These are phyloP conservation scores for Urechis unicinctus DNA, from an alignment of 2,888 invertebrate genomes.

Conservation along the genomic window DNA sequence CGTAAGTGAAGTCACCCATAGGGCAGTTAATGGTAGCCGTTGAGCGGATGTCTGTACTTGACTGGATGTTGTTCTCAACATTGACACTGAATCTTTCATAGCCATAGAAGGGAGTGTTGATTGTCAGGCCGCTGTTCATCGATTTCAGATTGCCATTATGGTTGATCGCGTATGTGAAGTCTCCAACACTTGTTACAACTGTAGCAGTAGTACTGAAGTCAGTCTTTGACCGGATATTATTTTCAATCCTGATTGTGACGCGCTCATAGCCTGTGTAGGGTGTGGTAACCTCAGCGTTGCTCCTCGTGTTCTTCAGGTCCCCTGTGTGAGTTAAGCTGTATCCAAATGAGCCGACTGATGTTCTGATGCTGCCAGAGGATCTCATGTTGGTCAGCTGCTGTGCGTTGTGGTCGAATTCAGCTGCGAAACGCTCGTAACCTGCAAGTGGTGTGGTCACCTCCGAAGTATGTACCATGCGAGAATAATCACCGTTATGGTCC, in stretches of 20 bases:
- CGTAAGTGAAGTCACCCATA: too few relatives aligned
- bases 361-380: background rate
- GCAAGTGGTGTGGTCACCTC: background rate
- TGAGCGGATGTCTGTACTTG: too few relatives aligned
- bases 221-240: background rate
- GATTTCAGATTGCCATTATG: background rate
- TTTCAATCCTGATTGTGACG: background rate
- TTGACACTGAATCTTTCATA: too few relatives aligned
- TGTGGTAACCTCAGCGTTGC: background rate
- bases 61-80: too few relatives aligned
- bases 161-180: background rate
- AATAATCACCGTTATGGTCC: too few relatives aligned
- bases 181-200: background rate
- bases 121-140: background rate
- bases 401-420: background rate
- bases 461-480: background rate
- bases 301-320: background rate
- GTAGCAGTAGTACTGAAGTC: background rate
- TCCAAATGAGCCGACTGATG: background rate
- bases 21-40: too few relatives aligned
- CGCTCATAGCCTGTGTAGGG: background rate
- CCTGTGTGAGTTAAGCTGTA: background rate
- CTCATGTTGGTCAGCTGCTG: background rate
- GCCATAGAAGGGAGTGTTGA: background rate
- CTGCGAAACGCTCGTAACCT: background rate